Evolutionary conservation across 2,888 invertebrate genomes (phyloP).

Genomic region (Leptarthrus brevirostris): DNA sequence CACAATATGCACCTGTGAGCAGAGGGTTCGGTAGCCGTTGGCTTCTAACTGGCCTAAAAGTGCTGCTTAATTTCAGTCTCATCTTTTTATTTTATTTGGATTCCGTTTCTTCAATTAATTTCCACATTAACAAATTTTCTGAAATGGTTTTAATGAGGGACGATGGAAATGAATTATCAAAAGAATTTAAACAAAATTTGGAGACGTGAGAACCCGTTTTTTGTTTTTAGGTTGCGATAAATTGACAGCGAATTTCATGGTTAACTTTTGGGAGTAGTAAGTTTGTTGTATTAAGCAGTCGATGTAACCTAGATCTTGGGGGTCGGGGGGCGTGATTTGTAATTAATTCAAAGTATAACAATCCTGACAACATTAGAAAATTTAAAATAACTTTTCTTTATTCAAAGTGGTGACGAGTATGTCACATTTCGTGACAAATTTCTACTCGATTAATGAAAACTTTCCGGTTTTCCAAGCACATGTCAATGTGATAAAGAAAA

Average conservation of each 20-base stretch:
- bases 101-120: slow-evolving; percentile 15
- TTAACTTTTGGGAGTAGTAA: background rate
- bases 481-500: background rate
- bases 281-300: too few relatives aligned
- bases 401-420: too few relatives aligned
- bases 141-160: slow-evolving; percentile 8
- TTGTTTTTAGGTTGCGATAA: slow-evolving; percentile 8
- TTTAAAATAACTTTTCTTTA: too few relatives aligned
- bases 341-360: too few relatives aligned
- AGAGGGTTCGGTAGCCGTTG: background rate
- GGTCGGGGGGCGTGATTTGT: too few relatives aligned
- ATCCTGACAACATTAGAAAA: too few relatives aligned
- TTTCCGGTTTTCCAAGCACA: background rate
- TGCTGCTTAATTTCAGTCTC: slow-evolving; percentile 19
- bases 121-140: slow-evolving; percentile 38
- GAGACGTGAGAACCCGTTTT: slow-evolving; percentile 33
- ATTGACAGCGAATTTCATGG: slow-evolving; percentile 13
- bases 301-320: too few relatives aligned
- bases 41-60: background rate
- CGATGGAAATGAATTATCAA: slow-evolving; percentile 13
- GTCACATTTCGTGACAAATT: too few relatives aligned
- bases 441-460: too few relatives aligned
- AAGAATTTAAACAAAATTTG: slow-evolving; percentile 36
- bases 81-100: slow-evolving; percentile 2
- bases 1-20: background rate